Percentiles rank a stretch among this genome's conserved stretches.
These are phyloP conservation scores for Drosophila buzzatii DNA, from an alignment of 2,888 invertebrate genomes.

Conservation along the genomic window DNA sequence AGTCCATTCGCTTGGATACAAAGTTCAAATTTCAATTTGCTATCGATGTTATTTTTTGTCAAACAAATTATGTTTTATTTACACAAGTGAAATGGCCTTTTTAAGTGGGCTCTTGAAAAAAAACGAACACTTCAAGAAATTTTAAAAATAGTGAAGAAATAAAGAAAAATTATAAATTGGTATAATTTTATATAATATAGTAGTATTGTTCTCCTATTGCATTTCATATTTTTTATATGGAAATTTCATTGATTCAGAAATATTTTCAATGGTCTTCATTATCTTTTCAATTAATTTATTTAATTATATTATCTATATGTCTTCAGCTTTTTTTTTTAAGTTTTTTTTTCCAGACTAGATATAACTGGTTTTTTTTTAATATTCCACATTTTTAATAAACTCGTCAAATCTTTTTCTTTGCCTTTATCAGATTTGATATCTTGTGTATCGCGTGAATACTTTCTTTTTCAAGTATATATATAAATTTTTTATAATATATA, in stretches of 20 bases:
- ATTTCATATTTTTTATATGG: neutral
- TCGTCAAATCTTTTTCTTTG: neutral
- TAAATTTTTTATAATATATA: neutral
- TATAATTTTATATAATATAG: too few relatives aligned
- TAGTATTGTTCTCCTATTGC: too few relatives aligned
- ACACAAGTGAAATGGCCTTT: neutral
- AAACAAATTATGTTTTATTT: neutral
- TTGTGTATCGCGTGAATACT: neutral
- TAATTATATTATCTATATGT: neutral
- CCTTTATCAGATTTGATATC: neutral
- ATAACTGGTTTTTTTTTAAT: neutral
- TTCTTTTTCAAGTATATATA: slow-evolving; percentile 2
- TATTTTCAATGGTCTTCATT: neutral
- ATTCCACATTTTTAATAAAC: slow-evolving; percentile 1
- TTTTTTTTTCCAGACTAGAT: neutral
- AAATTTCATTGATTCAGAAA: neutral
- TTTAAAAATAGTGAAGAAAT: too few relatives aligned
- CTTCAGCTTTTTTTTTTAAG: neutral
- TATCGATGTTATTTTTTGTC: neutral
- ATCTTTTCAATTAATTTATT: neutral
- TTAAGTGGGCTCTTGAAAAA: neutral
- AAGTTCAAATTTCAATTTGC: neutral
- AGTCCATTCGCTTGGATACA: slow-evolving; percentile 11
- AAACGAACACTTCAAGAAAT: neutral
- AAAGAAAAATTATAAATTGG: too few relatives aligned